These are phyloP conservation scores for Uropsilus gracilis DNA, from an alignment of 2,113 vertebrate genomes.

Conservation along the genomic window DNA sequence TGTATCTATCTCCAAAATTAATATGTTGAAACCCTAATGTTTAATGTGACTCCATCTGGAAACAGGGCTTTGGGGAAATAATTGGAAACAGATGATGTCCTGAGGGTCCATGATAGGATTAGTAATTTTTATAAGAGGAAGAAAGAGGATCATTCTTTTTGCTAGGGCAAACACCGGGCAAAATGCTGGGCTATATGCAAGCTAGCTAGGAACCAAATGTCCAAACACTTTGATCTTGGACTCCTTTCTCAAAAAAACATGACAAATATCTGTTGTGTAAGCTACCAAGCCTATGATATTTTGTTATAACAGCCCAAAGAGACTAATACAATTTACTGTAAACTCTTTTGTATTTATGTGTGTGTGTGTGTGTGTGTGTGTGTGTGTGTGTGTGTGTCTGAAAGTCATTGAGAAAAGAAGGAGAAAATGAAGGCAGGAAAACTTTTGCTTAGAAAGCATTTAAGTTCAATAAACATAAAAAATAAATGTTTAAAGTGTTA, in stretches of 20 bases:
- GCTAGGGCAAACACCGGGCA: background rate
- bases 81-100: background rate
- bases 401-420: background rate
- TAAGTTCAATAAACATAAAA: background rate
- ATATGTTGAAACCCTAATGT: background rate
- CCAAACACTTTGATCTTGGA: background rate
- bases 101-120: background rate
- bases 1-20: background rate
- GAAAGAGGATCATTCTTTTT: background rate
- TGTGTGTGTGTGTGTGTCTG: no score
- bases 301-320: background rate
- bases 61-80: background rate
- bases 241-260: background rate
- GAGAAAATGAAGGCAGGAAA: background rate
- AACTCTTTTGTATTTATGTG: background rate
- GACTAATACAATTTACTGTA: background rate
- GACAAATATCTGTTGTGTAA: background rate
- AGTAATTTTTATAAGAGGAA: background rate
- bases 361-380: no score
- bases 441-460: background rate
- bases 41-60: background rate
- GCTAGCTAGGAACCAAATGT: background rate
- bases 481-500: slow-evolving; percentile 21
- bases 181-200: background rate
- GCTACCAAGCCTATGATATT: background rate